phyloP scores from a whole-genome alignment of 1,140 invertebrate species.

The Holcopasites calliopsidis region DNA sequence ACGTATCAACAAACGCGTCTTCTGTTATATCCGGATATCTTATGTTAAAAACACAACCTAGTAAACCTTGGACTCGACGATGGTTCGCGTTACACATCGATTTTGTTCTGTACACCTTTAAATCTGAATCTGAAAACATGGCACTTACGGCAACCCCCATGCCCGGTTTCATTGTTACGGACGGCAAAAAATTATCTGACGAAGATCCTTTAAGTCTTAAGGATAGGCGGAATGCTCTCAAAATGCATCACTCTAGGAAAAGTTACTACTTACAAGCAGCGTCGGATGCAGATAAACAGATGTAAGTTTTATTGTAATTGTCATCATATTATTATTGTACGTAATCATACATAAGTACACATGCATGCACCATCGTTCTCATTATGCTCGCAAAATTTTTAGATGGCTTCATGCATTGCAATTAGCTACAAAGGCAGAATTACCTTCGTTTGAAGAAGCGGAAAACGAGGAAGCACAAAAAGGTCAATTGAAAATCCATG shows the following conservation, averaged over 20 bases:
- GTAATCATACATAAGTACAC: background rate
- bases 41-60: conserved; percentile 81
- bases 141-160: conserved; percentile 84
- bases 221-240: conserved; percentile 80
- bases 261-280: conserved; percentile 81
- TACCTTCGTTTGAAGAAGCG: conserved; percentile 69
- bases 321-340: background rate
- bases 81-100: conserved; percentile 83
- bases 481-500: conserved; percentile 67
- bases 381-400: conserved; percentile 13
- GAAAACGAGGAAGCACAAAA: conserved; percentile 67
- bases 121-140: conserved; percentile 80
- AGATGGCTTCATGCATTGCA: conserved; percentile 79
- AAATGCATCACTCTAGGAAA: conserved; percentile 82
- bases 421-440: conserved; percentile 79
- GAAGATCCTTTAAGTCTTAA: conserved; percentile 73
- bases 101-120: conserved; percentile 85
- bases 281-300: conserved; percentile 76
- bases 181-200: conserved; percentile 70
- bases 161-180: conserved; percentile 81
- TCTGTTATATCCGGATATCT: conserved; percentile 83
- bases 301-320: conserved; percentile 64
- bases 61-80: conserved; percentile 81
- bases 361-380: background rate
- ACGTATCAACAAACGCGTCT: conserved; percentile 81